Base-by-base conservation (phyloP, 2,797 vertebrate species). In the Emys orbicularis region DNA sequence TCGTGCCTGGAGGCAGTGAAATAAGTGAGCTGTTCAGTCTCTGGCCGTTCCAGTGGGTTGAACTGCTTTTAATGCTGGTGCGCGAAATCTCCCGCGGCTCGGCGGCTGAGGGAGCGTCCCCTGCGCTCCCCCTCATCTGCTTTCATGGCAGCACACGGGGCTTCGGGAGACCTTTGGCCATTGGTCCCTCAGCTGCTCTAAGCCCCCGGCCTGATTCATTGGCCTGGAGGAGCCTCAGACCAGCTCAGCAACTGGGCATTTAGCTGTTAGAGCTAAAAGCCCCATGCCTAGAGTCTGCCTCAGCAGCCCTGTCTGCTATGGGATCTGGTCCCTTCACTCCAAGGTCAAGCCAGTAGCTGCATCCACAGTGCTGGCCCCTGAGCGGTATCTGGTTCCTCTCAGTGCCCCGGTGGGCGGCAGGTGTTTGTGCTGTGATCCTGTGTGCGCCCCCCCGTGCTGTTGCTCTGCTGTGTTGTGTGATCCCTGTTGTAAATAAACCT, bases 401-500 rank as follows among this genome's bases (percentile, higher is more conserved):
- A 15, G 31, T 13, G 3, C 15, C 31, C 59, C 4, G 3, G 31
- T 37, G 65, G 65, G 7, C 2, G 16, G 34, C 18, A 19, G n/a
- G 65, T n/a, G n/a, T 6, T 37, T 23, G 65, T 41, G 65, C 12
- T 72, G n/a, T 41, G 19, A 37, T 11, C 5, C n/a, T 37, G 8
- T 37, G 65, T 68, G n/a, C 3, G 4, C 16, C 18, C 9, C 3
- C 19, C 3, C 9, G 1, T 19, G 65, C 9, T 5, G 34, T n/a
- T n/a, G 23, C 31, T 65, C 19, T 23, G 8, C 7, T 34, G 50
- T 47, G 11, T 31, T 77, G 81, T 79, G 50, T 31, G 6, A 80
- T 29, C 50, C 44, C 27, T 77, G 25, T 50, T 90, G 65, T 77
- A 86, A 91, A 91, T 91, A 91, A 91, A 91, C 59, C 44, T 82